Evolutionary conservation across 2,797 vertebrate species (phyloP).

Genomic region (Hippocampus kuda): DNA sequence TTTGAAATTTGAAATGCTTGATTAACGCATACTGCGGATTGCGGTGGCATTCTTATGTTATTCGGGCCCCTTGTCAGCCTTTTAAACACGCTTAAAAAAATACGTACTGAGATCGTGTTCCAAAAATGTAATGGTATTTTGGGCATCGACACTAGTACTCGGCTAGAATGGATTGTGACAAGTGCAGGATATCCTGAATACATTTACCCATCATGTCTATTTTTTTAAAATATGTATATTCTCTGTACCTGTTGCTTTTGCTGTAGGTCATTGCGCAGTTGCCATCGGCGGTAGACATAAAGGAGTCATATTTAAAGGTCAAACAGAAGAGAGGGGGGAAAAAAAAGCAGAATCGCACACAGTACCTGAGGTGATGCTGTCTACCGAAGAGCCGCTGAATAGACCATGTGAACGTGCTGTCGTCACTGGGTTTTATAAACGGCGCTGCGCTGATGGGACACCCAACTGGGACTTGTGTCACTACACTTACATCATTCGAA

Average conservation of each 20-base stretch:
- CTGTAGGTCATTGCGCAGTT: background rate
- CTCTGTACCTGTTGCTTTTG: background rate
- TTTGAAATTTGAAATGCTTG: background rate
- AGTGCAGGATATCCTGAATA: background rate
- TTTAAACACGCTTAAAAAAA: background rate
- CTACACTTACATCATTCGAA: background rate
- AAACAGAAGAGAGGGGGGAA: background rate
- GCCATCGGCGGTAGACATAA: background rate
- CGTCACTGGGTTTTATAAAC: constrained; percentile 11
- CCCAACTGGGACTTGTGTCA: background rate
- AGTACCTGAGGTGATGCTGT: constrained; percentile 24
- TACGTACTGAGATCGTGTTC: background rate
- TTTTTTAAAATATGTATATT: background rate
- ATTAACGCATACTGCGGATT: background rate
- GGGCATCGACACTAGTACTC: background rate
- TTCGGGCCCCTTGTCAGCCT: background rate
- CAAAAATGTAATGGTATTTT: background rate
- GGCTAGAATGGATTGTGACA: background rate
- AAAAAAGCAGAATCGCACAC: background rate
- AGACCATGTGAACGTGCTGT: constrained; percentile 11
- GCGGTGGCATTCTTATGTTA: background rate
- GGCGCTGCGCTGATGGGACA: background rate
- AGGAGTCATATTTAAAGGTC: fast-evolving
- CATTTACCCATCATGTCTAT: background rate
- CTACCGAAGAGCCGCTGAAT: background rate